Conservation (phyloP, 2,797 vertebrate genomes). For the Mus minutoides region DNA sequence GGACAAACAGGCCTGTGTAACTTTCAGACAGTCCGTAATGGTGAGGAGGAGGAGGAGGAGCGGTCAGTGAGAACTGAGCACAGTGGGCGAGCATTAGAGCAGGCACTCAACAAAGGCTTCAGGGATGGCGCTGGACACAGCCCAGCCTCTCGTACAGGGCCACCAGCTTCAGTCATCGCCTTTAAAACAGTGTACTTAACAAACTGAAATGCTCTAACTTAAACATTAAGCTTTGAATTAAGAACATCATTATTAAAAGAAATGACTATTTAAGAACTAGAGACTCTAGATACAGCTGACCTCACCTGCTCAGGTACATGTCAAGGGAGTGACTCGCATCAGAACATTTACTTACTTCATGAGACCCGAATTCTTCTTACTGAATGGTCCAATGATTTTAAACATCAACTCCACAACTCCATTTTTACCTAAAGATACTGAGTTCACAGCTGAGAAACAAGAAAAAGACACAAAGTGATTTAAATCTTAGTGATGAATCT, state of each 20-base stretch:
- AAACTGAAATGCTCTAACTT: constrained; percentile 52
- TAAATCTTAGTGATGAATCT: background rate
- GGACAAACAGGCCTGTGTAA: constrained; percentile 21
- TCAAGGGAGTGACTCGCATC: constrained; percentile 48
- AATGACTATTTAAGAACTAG: constrained; percentile 61
- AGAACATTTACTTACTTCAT: constrained; percentile 92
- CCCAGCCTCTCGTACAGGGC: background rate
- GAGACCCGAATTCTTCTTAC: constrained; percentile 95
- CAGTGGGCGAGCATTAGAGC: constrained; percentile 59
- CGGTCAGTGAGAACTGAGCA: background rate
- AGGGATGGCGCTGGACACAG: constrained; percentile 40
- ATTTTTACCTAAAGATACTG: constrained; percentile 95
- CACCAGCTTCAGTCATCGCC: constrained; percentile 38
- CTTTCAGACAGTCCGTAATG: constrained; percentile 49
- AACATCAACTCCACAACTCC: constrained; percentile 96
- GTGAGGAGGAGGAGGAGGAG: background rate
- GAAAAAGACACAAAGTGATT: constrained; percentile 68
- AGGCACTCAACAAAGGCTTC: constrained; percentile 80
- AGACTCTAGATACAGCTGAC: constrained; percentile 17
- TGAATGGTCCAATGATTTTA: constrained; percentile 95
- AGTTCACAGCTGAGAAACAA: constrained; percentile 93
- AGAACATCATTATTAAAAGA: constrained; percentile 44
- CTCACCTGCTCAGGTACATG: background rate
- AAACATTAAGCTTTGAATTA: constrained; percentile 13
- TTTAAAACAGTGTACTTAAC: constrained; percentile 17